Evolutionary conservation across 2,113 vertebrate species (phyloP), one percentile per base, ranked within the genome.

Genomic region (Rhombomys opimus): DNA sequence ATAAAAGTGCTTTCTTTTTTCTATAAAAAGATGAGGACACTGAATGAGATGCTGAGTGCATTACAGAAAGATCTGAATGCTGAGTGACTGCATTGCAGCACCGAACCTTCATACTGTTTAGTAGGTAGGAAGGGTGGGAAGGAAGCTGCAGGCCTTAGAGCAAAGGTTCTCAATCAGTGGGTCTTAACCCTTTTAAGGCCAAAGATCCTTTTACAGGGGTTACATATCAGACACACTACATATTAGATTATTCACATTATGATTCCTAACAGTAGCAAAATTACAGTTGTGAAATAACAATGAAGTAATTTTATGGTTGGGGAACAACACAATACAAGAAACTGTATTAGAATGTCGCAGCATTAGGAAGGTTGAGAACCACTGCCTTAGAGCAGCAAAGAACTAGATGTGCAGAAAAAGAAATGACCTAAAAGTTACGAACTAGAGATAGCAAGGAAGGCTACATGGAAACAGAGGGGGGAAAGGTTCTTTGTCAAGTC

Each of bases 371-470:
- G n/a, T 41, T 75, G 72, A 75, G 72, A 75, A 41, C n/a, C 18
- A 75, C 38, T 75, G 50, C 8, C 38, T 76, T 46, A 76, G 41
- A 76, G 65, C 38, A 96, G 81, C 7, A 68, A 63, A 32, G 52
- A 18, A 67, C n/a, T 3, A 86, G 73, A 75, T 1, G 13, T 54
- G 14, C 25, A 52, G 27, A 90, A 84, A 93, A 84, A 20, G 23
- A 75, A 96, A 88, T 78, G 27, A 46, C 1, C 30, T 86, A 52
- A 88, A 85, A 78, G 57, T 81, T 50, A 91, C 22, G 57, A 91
- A 78, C 73, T n/a, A 86, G 46, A 94, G 81, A 25, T 10, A 91
- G 4, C 0, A 38, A 46, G 76, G 67, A 63, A 18, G 72, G 35
- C 10, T 68, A 27, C 38, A 88, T 77, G 59, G 73, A 84, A 84